Conservation (phyloP, 2,888 invertebrate genomes). For the Drosophila barbarae region DNA sequence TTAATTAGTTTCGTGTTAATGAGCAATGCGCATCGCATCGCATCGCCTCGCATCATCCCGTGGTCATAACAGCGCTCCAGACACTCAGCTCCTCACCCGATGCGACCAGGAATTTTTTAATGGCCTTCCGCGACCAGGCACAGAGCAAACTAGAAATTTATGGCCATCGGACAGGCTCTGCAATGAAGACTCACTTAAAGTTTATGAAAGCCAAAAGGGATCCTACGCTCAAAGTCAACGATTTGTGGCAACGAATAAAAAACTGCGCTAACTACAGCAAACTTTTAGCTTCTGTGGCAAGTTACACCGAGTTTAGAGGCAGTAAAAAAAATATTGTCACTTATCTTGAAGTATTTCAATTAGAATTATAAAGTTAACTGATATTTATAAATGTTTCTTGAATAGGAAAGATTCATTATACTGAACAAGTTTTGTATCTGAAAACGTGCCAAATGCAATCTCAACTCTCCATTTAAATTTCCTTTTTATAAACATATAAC, state of each 20-base stretch:
- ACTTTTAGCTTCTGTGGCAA: conserved; percentile 26
- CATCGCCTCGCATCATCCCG: conserved; percentile 25
- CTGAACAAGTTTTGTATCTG: neutral
- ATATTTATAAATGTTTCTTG: fast-evolving
- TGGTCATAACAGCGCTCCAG: conserved; percentile 45
- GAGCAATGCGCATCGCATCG: conserved; percentile 59
- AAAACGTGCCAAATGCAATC: neutral
- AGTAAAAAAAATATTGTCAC: neutral
- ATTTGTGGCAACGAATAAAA: conserved; percentile 1
- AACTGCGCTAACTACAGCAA: conserved; percentile 6
- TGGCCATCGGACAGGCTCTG: conserved; percentile 22
- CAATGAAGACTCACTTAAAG: conserved; percentile 49
- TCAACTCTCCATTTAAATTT: neutral
- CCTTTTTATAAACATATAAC: neutral
- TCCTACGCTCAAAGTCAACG: conserved; percentile 22
- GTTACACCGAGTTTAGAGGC: conserved; percentile 4
- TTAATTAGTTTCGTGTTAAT: conserved; percentile 76
- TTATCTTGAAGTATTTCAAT: no score
- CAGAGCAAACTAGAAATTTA: conserved; percentile 45
- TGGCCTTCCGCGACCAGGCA: conserved; percentile 54
- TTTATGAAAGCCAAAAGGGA: conserved; percentile 37
- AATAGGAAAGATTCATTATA: neutral
- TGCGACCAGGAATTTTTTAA: conserved; percentile 67
- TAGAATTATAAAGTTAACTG: no score
- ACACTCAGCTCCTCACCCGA: conserved; percentile 28